Evolutionary conservation across 2,797 vertebrate genomes (phyloP).

Genomic region (Megaceryle alcyon): DNA sequence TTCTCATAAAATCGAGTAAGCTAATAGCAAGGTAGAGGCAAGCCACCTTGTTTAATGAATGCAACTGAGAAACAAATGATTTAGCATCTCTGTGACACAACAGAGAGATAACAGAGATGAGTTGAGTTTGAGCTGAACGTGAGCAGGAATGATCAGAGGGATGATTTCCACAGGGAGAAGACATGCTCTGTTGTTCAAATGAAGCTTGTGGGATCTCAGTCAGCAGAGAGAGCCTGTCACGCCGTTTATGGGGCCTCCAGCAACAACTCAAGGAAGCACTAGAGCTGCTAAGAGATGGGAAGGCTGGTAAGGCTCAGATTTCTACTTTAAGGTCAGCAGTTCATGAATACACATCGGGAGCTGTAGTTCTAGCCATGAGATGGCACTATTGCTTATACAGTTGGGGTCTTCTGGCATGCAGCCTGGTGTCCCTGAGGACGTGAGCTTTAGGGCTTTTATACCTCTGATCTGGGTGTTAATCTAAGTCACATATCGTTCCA

Average conservation of each 20-base stretch:
- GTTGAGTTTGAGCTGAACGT: neutral
- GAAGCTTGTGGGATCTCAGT: conserved; percentile 49
- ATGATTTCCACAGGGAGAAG: conserved; percentile 69
- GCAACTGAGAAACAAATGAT: neutral
- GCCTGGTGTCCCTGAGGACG: neutral
- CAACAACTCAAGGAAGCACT: conserved; percentile 70
- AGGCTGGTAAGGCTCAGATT: conserved; percentile 79
- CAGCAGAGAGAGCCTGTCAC: conserved; percentile 46
- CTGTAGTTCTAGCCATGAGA: conserved; percentile 62
- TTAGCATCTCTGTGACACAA: neutral
- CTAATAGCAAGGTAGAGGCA: neutral
- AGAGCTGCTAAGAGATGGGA: conserved; percentile 77
- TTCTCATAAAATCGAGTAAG: neutral
- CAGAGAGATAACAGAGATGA: neutral
- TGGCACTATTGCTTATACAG: conserved; percentile 66
- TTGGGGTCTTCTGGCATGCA: neutral
- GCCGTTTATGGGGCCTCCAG: conserved; percentile 77
- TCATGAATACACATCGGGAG: neutral
- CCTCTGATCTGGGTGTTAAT: neutral
- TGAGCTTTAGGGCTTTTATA: neutral
- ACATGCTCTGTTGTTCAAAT: conserved; percentile 66
- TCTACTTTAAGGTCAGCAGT: conserved; percentile 14
- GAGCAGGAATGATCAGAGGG: neutral
- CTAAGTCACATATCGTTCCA: neutral
- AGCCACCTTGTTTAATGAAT: neutral